Evolutionary conservation across 2,113 vertebrate genomes (phyloP), one percentile per base, ranked within the genome.

Genomic region (Vireo altiloquus): DNA sequence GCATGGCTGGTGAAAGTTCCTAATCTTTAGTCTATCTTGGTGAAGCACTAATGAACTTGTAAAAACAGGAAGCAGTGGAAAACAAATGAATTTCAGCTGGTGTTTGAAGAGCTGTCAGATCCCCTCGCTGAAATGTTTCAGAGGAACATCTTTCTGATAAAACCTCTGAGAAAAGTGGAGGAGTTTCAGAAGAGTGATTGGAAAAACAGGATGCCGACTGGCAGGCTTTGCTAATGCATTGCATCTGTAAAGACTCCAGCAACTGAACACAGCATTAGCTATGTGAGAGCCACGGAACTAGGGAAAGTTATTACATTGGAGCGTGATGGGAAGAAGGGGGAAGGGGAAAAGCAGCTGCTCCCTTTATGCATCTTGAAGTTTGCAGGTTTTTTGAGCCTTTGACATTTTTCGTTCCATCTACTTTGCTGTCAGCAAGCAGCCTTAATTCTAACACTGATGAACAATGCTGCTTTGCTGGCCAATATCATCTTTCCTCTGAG

Each of bases 1-100:
- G 78, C 35, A 31, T 56, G 84, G 60, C 46, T 76, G 79, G 87
- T 46, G 40, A 92, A 92, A 92, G 90, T 96, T 94, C 91, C 81
- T 96, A 95, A 94, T 96, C 94, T 96, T 65, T n/a, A 75, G 93
- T 79, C 81, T 95, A 71, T 96, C 85, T 98, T 92, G 82, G 87
- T 95, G 92, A 95, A 96, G 86, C 90, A 90, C 80, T 97, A 94
- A 92, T 93, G 96, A 97, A 96, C 94, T 98, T 97, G 74, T 94
- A 97, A 96, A 97, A 97, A 95, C 95, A 97, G 97, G 96, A 98
- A 98, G 96, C 85, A 71, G 94, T 28, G 93, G 96, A 96, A 97
- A 97, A 97, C 96, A 97, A 98, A 98, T 97, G 94, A 96, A 97
- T 97, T 97, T 97, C 98, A 98, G 97, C 98, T 98, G 98, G 96